Evolutionary conservation across 2,888 invertebrate species (phyloP).

Genomic region (Yponomeuta plumbellus): DNA sequence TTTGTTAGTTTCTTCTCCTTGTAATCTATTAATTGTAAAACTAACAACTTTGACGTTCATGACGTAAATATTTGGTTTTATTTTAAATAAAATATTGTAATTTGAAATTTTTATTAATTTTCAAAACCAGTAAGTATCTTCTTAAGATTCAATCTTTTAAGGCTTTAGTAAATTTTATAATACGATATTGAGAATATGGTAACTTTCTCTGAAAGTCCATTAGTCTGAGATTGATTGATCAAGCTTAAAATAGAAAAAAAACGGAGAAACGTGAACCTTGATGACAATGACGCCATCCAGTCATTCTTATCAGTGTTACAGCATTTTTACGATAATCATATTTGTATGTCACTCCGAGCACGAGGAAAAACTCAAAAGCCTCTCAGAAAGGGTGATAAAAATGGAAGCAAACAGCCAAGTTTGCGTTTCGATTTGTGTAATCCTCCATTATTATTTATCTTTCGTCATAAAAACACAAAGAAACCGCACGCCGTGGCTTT

Average conservation of each 20-base stretch:
- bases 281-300: neutral
- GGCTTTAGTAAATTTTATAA: too few relatives aligned
- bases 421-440: conserved; percentile 53
- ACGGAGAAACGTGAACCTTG: neutral
- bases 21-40: too few relatives aligned
- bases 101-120: too few relatives aligned
- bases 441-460: conserved; percentile 40
- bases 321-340: conserved; percentile 3
- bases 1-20: too few relatives aligned
- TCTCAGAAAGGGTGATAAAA: conserved; percentile 54
- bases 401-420: conserved; percentile 54
- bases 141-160: too few relatives aligned
- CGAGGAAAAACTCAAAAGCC: neutral
- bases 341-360: neutral
- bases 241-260: neutral
- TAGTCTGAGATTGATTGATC: too few relatives aligned
- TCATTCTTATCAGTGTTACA: neutral
- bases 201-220: too few relatives aligned
- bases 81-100: too few relatives aligned
- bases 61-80: too few relatives aligned
- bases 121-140: too few relatives aligned
- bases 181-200: too few relatives aligned
- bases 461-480: conserved; percentile 46
- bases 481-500: conserved; percentile 48
- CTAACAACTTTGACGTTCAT: too few relatives aligned